Evolutionary conservation across 2,888 invertebrate species (phyloP).

Genomic region (Eledona agricola): DNA sequence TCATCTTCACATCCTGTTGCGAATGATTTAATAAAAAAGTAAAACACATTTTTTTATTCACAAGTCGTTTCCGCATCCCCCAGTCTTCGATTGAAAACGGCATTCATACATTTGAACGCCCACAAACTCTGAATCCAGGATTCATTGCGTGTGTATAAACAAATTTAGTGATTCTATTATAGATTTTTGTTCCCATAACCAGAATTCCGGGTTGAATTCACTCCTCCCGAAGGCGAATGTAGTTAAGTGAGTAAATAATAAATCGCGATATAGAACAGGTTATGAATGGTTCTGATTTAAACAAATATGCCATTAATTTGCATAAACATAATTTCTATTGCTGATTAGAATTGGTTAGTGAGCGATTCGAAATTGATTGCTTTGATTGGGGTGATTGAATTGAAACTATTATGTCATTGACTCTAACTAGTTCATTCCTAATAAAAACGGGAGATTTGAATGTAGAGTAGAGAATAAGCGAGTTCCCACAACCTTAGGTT

Average conservation of each 20-base stretch:
- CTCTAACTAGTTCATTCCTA: conserved; percentile 33
- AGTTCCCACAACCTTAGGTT: conserved; percentile 21
- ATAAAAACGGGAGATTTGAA: conserved; percentile 22
- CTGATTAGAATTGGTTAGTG: conserved; percentile 44
- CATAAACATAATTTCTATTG: conserved; percentile 47
- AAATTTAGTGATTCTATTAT: too few species aligned
- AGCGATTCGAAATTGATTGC: conserved; percentile 38
- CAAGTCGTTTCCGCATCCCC: too few species aligned
- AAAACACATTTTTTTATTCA: too few species aligned
- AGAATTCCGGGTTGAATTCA: too few species aligned
- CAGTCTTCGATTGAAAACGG: too few species aligned
- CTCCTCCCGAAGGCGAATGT: too few species aligned
- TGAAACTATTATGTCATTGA: conserved; percentile 35
- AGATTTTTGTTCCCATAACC: too few species aligned
- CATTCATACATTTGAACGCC: too few species aligned
- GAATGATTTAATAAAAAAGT: too few species aligned
- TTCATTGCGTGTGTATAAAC: too few species aligned
- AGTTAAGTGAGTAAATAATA: conserved; percentile 26
- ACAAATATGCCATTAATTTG: conserved; percentile 39
- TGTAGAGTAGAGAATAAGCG: conserved; percentile 15
- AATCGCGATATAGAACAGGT: conserved; percentile 35
- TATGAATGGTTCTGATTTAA: conserved; percentile 39
- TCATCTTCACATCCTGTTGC: too few species aligned
- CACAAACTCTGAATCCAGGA: too few species aligned
- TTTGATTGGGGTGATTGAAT: conserved; percentile 29